phyloP scores from a whole-genome alignment of 2,888 invertebrate species.

The Sympetrum striolatum region DNA sequence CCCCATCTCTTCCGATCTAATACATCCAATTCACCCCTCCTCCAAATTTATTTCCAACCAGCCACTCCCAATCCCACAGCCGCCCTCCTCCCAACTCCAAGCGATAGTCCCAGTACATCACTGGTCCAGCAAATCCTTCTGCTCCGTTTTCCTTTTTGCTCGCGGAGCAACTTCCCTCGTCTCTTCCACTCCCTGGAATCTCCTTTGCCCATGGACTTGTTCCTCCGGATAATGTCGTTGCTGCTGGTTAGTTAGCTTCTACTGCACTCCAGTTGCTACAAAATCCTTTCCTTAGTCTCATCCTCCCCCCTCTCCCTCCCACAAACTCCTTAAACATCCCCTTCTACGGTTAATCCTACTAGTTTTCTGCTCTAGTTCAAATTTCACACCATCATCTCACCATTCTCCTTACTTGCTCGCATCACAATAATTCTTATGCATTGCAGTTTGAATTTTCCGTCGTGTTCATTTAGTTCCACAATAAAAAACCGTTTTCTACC shows the following conservation, averaged over 20 bases:
- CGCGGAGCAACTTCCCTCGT: background rate
- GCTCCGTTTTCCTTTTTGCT: background rate
- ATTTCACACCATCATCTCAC: background rate
- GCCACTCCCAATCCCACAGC: too few relatives aligned
- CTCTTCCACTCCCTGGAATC: background rate
- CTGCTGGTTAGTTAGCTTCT: conserved; percentile 39
- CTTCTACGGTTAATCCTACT: background rate
- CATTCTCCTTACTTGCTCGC: background rate
- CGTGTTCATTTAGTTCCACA: too few relatives aligned
- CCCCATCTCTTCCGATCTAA: too few relatives aligned
- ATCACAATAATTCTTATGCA: background rate
- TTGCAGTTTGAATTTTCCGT: background rate
- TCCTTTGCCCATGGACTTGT: conserved; percentile 21
- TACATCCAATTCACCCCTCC: too few relatives aligned
- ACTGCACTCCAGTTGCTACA: conserved; percentile 33
- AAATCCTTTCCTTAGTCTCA: background rate
- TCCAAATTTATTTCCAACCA: too few relatives aligned
- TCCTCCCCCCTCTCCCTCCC: background rate
- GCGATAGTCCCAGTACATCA: too few relatives aligned
- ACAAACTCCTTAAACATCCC: background rate
- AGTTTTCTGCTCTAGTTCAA: background rate
- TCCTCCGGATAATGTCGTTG: conserved; percentile 39
- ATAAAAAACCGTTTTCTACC: too few relatives aligned
- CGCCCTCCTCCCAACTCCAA: too few relatives aligned
- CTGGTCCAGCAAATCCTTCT: background rate